Evolutionary conservation across 2,113 vertebrate genomes (phyloP), one percentile per base, ranked within the genome.

Genomic region (Passer montanus): DNA sequence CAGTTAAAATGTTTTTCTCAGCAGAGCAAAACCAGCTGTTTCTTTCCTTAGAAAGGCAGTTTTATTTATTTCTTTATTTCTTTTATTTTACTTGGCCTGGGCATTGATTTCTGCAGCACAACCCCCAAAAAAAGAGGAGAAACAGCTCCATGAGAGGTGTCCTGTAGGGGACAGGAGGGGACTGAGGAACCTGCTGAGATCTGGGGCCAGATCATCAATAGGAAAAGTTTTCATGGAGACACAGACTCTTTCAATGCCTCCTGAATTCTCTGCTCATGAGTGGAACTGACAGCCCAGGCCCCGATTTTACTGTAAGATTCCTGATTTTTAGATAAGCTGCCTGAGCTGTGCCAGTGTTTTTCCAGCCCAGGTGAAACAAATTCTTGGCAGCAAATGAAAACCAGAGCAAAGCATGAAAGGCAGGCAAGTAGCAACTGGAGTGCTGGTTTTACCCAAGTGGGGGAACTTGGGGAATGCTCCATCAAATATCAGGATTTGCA

Each of bases 371-470:
- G 85, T 37, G 67, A 86, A 79, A 67, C 28, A 77, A 84, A 88
- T 63, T 93, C 90, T 90, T 95, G 95, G 90, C 94, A 95, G 88
- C 90, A 63, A 90, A 93, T 78, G 59, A 85, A 93, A 96, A 79
- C 47, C 58, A 41, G 72, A 85, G 85, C 66, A 46, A 69, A 90
- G 86, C 70, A 90, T 41, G 82, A 92, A 87, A 93, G 55, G 63
- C 1, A 87, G 90, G 53, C 90, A 96, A 96, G 94, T 87, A 92
- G 70, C 24, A 41, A 96, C 92, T 95, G 49, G 95, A 79, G 62
- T 6, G 78, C 66, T 87, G 77, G 15, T 67, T 67, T 77, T 16
- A 62, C 59, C 37, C 30, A 28, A 46, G 31, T 11, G 44, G 85
- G 82, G 74, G 27, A 82, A 79, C 70, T 2, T 37, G 69, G 72